Base-by-base conservation (phyloP, 2,797 vertebrate genomes). In the Odontamblyopus rebecca region DNA sequence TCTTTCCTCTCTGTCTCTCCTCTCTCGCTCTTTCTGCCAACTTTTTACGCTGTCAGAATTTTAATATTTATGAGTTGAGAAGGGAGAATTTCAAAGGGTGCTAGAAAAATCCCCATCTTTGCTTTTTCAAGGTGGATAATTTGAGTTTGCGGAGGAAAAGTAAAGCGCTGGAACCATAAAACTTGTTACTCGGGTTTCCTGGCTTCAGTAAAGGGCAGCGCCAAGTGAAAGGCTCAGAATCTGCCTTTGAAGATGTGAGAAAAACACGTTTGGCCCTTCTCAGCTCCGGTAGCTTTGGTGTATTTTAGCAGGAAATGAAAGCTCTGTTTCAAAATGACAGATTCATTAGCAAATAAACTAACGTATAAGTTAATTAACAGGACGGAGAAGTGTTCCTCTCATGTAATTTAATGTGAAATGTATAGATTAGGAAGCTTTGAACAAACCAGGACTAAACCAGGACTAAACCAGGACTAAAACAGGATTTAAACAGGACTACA, bases 51-150 rank as follows among this genome's bases (percentile, higher is more conserved):
- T 19, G 29, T 32, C 29, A 6, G 7, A 32, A 61, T 61, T 61
- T 32, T 61, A 61, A 61, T 61, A 61, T 61, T 61, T 61, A 61
- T 61, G 59, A 61, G 13, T 16, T 15, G 15, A 32, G 76, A 71
- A 65, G 41, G 38, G 79, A 64, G 35, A 50, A 48, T 65, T 65
- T 65, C 63, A 76, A 75, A 67, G 73, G 74, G 69, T 54, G 72
- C 9, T 53, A 32, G 50, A 73, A 65, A 50, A 65, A 72, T 19
- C 72, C 68, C 68, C 59, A 51, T 74, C 66, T 73, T 38, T 68
- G 18, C 51, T 27, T 56, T 65, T 78, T 74, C 76, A n/a, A 70
- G 73, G 70, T 68, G 74, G 53, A 73, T 71, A 57, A 68, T 80
- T 82, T 72, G 62, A 74, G 67, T 78, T 59, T 70, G 29, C 30